Conservation (phyloP, 2,113 vertebrate species). For the Crotalus helleri region DNA sequence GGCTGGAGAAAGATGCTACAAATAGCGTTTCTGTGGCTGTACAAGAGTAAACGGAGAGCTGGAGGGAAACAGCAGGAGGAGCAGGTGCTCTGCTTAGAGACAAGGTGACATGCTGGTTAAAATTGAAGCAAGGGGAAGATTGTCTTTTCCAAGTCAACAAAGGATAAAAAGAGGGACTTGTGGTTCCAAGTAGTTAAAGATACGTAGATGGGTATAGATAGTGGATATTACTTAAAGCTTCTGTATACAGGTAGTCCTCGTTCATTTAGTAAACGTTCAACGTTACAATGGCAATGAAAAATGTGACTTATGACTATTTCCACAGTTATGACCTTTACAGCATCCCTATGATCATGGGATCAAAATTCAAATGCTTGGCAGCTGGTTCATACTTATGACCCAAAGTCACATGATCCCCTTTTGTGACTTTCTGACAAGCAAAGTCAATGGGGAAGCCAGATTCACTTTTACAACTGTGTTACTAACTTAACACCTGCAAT, state of each 20-base stretch:
- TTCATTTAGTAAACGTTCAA: not conserved
- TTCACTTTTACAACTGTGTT: too few relatives aligned
- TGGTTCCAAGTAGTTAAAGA: not conserved
- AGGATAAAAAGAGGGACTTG: not conserved
- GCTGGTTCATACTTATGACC: too few relatives aligned
- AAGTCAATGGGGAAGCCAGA: too few relatives aligned
- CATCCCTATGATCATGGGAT: not conserved
- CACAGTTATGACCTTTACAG: not conserved
- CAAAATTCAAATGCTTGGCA: not conserved
- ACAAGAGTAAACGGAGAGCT: not conserved
- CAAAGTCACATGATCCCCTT: too few relatives aligned
- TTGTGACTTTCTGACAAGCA: too few relatives aligned
- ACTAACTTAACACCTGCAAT: too few relatives aligned
- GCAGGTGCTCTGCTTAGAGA: not conserved
- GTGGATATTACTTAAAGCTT: not conserved
- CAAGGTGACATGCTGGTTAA: not conserved
- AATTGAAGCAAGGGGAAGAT: not conserved
- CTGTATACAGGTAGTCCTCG: not conserved
- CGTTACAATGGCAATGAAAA: not conserved
- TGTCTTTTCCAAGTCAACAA: not conserved
- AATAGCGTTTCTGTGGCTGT: not conserved
- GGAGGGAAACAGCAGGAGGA: not conserved
- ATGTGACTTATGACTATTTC: not conserved
- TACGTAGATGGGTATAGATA: not conserved
- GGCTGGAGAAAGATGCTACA: too few relatives aligned